Evolutionary conservation across 1,140 invertebrate species (phyloP), one percentile per base, ranked within the genome.

Genomic region (Colletes gigas): DNA sequence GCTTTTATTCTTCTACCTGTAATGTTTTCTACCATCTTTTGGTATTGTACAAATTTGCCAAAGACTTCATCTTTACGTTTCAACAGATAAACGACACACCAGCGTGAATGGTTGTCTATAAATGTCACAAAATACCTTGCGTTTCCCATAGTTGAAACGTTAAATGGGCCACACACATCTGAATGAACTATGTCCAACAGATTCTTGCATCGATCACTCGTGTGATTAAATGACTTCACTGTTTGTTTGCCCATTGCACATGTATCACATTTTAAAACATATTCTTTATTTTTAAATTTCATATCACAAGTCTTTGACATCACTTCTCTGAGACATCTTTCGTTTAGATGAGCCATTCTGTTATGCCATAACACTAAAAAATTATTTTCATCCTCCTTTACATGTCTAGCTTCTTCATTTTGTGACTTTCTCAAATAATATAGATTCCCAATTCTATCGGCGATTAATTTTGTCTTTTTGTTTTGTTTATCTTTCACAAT

Each of bases 101-200:
- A 62, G 3, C 60, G 4, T 19, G 71, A 63, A 10, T 21, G 19
- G 9, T 73, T 30, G 19, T 73, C 71, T 2, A 73, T 60, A 17
- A 59, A 71, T 15, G 30, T 17, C 0, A 73, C 17, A 3, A 73
- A 73, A 8, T 52, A 73, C 14, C 15, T 57, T 9, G 30, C 47
- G 6, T n/a, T 19, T 19, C 52, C 21, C 7, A 21, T 52, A 1
- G 17, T 83, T 30, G 21, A 8, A 50, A 6, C 15, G 3, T 50
- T 44, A 10, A 39, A 52, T 52, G 57, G 71, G 0, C 71, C 71
- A 30, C 71, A 73, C 12, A 73, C n/a, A 30, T 73, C 71, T 6
- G 19, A 52, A 12, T 73, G 71, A 15, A 52, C 14, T 12, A 63
- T 2, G 21, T 73, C 71, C 8, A 73, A 14, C 4, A 5, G 1